These are phyloP conservation scores for Scolopax bukidnonensis DNA, from an alignment of 2,797 vertebrate species.

Conservation along the genomic window DNA sequence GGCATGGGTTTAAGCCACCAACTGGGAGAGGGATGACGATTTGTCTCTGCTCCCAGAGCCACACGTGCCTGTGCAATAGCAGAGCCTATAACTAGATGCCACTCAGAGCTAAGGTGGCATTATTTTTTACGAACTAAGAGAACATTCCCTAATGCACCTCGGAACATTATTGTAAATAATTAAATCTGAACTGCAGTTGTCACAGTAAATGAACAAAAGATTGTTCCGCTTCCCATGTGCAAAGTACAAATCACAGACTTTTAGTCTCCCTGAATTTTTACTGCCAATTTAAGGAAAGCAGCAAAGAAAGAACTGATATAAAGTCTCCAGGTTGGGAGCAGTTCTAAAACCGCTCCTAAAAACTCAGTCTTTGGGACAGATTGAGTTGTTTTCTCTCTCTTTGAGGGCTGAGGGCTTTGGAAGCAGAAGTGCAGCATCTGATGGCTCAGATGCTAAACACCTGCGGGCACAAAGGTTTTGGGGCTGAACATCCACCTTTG, in stretches of 20 bases:
- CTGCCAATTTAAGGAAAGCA: conserved; percentile 31
- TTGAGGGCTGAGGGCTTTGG: neutral
- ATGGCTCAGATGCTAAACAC: neutral
- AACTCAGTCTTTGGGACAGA: neutral
- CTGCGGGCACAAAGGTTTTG: neutral
- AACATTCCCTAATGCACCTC: conserved; percentile 27
- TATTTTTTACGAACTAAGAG: conserved; percentile 4
- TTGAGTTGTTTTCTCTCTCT: neutral
- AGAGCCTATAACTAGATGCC: conserved; percentile 33
- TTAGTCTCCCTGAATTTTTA: conserved; percentile 43
- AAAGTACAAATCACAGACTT: conserved; percentile 54
- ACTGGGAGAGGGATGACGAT: neutral
- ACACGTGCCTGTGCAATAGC: neutral
- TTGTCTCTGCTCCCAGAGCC: neutral
- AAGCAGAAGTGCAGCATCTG: neutral
- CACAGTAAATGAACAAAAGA: conserved; percentile 69
- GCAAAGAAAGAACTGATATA: neutral
- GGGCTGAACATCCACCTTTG: neutral
- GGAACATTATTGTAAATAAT: conserved; percentile 68
- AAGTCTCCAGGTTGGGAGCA: neutral
- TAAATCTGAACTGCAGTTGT: conserved; percentile 61
- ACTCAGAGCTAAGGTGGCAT: conserved; percentile 12
- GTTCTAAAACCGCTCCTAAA: conserved; percentile 6
- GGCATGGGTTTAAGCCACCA: accelerated
- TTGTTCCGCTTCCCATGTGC: conserved; percentile 59